These are phyloP conservation scores for Guaruba guarouba DNA, from an alignment of 2,113 vertebrate genomes.

Conservation along the genomic window DNA sequence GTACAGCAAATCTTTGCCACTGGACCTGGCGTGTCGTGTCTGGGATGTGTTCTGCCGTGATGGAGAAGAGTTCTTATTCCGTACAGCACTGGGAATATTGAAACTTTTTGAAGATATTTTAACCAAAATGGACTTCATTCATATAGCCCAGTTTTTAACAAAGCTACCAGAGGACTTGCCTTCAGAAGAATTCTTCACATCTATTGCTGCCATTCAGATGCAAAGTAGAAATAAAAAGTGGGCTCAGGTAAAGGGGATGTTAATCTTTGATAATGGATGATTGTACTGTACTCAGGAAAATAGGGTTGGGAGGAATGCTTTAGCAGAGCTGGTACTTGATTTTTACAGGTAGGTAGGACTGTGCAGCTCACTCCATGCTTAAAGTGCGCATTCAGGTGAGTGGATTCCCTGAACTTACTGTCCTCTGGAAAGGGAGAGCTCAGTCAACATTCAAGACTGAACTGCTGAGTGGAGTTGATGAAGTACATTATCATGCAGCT, in stretches of 20 bases:
- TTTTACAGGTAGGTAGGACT: not conserved
- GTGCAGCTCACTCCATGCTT: not conserved
- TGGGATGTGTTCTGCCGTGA: conserved; percentile 98
- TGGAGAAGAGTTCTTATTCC: conserved; percentile 94
- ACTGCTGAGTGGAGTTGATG: not conserved
- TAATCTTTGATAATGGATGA: not conserved
- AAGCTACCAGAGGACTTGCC: conserved; percentile 88
- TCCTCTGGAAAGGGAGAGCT: not conserved
- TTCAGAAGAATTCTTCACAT: conserved; percentile 84
- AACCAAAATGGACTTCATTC: conserved; percentile 95
- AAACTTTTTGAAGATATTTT: conserved; percentile 90
- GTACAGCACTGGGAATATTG: conserved; percentile 89
- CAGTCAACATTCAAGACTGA: not conserved
- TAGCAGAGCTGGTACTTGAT: not conserved
- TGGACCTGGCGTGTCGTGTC: conserved; percentile 92
- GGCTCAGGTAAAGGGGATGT: conserved; percentile 80
- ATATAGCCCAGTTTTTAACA: conserved; percentile 95
- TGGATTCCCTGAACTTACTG: not conserved
- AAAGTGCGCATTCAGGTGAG: not conserved
- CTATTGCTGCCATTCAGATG: conserved; percentile 89
- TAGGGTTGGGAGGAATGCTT: not conserved
- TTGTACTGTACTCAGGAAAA: not conserved
- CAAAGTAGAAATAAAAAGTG: conserved; percentile 91
- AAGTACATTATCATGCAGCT: not conserved
- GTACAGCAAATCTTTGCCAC: conserved; percentile 91